phyloP scores from a whole-genome alignment of 2,797 vertebrate species.

The Pelodytes ibericus region DNA sequence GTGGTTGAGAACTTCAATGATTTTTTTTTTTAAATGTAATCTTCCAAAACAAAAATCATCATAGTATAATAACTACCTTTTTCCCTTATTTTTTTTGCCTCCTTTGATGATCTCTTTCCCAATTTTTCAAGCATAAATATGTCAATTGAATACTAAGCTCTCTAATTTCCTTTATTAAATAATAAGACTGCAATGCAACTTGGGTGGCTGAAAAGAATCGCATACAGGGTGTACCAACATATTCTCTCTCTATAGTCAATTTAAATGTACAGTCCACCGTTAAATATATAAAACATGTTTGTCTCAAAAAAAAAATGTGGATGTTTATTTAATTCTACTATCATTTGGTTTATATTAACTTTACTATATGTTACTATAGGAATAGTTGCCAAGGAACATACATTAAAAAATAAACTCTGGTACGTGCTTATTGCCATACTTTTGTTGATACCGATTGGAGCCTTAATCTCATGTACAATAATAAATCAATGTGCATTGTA shows the following conservation, averaged over 20 bases:
- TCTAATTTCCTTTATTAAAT: neutral
- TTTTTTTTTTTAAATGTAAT: too few species aligned
- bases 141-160: too few species aligned
- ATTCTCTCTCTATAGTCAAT: too few species aligned
- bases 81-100: too few species aligned
- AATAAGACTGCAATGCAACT: neutral
- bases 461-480: constrained; percentile 17
- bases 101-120: too few species aligned
- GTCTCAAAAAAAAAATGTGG: neutral
- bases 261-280: neutral
- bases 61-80: too few species aligned
- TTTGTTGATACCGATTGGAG: constrained; percentile 13
- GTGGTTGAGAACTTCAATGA: too few species aligned
- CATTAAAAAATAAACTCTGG: neutral
- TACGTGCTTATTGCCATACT: neutral
- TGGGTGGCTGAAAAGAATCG: neutral
- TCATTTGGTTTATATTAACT: neutral
- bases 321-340: neutral
- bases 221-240: too few species aligned
- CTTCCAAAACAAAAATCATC: too few species aligned
- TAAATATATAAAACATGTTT: neutral
- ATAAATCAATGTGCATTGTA: constrained; percentile 14
- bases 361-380: neutral
- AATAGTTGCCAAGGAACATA: constrained; percentile 7
- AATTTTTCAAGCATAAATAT: too few species aligned